Evolutionary conservation across 2,113 vertebrate species (phyloP), one percentile per base, ranked within the genome.

Genomic region (Vulpes ferrilata): DNA sequence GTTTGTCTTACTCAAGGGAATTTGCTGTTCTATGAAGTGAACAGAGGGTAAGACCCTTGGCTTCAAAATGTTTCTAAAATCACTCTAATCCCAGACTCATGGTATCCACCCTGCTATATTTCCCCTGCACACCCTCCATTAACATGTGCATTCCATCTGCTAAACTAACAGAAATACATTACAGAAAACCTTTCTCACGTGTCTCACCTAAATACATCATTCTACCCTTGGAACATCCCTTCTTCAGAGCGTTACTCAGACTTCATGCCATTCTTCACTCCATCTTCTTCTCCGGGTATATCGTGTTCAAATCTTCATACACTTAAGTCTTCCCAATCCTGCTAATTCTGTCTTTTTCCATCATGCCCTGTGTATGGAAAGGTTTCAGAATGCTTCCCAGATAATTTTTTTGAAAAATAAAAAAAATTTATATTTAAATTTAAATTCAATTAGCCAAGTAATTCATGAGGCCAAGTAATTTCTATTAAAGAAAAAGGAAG

Each of bases 31-130:
- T 82, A 15, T 62, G 53, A 53, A 32, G 27, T 80, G 32, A 82
- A 71, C 22, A 73, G 5, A 88, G 64, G 32, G 8, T 73, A 35
- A 53, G 25, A 71, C 30, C 12, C 16, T 59, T 11, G 2, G 5
- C 38, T 94, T 71, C 38, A 48, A 88, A 38, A 38, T 51, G 38
- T 94, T 81, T 82, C 38, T 53, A 82, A 94, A 88, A 62, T 73
- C 19, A 65, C 13, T n/a, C 30, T 59, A 51, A n/a, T 35, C 55
- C 19, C 25, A 82, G 25, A 53, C 1, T 23, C 13, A 32, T 38
- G 3, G 38, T 3, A 32, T 11, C 15, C 32, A 71, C 3, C 6
- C 55, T 30, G 17, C 25, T 25, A 74, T 51, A n/a, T 19, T 69
- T 57, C 13, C 81, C 25, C 81, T 64, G 8, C 60, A 25, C 12